Conservation (phyloP, 2,113 vertebrate genomes). For the Dromiciops gliroides region DNA sequence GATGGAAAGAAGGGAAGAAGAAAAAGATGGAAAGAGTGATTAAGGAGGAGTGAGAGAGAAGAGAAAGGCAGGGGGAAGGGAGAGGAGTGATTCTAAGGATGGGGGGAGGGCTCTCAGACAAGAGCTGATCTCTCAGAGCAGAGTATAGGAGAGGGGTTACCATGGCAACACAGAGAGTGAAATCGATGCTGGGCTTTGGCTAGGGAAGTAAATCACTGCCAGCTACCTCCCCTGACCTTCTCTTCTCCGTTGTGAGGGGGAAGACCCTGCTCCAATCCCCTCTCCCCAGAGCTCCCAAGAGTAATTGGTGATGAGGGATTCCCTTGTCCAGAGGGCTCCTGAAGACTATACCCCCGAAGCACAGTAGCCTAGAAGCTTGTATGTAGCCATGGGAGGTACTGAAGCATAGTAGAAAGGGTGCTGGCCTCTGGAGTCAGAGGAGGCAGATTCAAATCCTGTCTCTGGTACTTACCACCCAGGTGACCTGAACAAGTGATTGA, state of each 20-base stretch:
- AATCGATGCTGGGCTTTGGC: constrained; percentile 60
- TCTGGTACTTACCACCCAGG: fast-evolving
- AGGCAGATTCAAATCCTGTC: background rate
- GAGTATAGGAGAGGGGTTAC: constrained; percentile 70
- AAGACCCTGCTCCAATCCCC: background rate
- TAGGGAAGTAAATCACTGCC: constrained; percentile 56
- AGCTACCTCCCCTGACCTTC: background rate
- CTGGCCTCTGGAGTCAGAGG: background rate
- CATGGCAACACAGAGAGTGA: constrained; percentile 70
- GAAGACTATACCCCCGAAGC: background rate
- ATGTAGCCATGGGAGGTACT: background rate
- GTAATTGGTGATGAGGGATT: background rate
- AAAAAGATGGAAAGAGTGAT: background rate
- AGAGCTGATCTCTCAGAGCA: constrained; percentile 60
- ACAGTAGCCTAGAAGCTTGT: background rate
- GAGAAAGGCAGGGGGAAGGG: fast-evolving
- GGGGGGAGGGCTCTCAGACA: background rate
- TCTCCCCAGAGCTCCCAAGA: background rate
- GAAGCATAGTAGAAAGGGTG: background rate
- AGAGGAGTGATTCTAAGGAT: constrained; percentile 28
- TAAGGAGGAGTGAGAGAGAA: background rate
- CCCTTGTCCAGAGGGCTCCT: background rate
- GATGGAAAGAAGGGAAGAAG: background rate
- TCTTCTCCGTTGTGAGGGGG: background rate
- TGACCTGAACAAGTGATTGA: background rate